These are phyloP conservation scores for Nothobranchius kuhntae DNA, from an alignment of 2,113 vertebrate species.

Conservation along the genomic window DNA sequence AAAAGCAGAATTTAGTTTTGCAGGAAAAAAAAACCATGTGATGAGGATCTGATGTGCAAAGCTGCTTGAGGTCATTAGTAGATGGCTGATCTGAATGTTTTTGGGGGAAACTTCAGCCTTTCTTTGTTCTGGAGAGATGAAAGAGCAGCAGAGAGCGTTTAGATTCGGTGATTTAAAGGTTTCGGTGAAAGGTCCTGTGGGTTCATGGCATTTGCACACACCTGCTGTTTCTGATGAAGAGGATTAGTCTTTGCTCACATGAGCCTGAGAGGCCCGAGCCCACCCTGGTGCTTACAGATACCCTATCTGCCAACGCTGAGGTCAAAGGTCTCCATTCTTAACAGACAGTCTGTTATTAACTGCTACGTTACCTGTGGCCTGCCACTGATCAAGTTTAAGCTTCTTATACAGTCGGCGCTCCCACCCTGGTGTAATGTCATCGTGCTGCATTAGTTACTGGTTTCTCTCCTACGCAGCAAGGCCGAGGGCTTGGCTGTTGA, in stretches of 20 bases:
- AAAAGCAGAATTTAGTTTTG: background rate
- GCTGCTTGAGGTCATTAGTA: background rate
- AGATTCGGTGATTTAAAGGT: slow-evolving; percentile 40
- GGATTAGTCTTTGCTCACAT: slow-evolving; percentile 65
- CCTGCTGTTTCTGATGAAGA: slow-evolving; percentile 78
- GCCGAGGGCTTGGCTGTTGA: no score
- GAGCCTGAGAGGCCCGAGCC: slow-evolving; percentile 25
- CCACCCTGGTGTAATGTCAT: slow-evolving; percentile 39
- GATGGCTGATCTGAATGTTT: background rate
- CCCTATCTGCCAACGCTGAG: slow-evolving; percentile 22
- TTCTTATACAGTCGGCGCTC: slow-evolving; percentile 1
- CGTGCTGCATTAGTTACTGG: slow-evolving; percentile 24
- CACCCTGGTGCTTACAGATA: slow-evolving; percentile 33
- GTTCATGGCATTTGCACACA: slow-evolving; percentile 67
- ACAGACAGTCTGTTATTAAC: slow-evolving; percentile 34
- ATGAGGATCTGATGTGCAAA: no score
- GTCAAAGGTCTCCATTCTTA: slow-evolving; percentile 4
- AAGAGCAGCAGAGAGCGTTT: slow-evolving; percentile 39
- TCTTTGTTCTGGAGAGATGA: slow-evolving; percentile 43
- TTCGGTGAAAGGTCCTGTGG: slow-evolving; percentile 29
- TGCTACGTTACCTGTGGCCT: slow-evolving; percentile 16
- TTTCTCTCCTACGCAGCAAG: slow-evolving; percentile 14
- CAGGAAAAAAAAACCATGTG: background rate
- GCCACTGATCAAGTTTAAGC: background rate
- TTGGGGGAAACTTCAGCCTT: background rate